Evolutionary conservation across 2,797 vertebrate genomes (phyloP).

Genomic region (Podargus strigoides): DNA sequence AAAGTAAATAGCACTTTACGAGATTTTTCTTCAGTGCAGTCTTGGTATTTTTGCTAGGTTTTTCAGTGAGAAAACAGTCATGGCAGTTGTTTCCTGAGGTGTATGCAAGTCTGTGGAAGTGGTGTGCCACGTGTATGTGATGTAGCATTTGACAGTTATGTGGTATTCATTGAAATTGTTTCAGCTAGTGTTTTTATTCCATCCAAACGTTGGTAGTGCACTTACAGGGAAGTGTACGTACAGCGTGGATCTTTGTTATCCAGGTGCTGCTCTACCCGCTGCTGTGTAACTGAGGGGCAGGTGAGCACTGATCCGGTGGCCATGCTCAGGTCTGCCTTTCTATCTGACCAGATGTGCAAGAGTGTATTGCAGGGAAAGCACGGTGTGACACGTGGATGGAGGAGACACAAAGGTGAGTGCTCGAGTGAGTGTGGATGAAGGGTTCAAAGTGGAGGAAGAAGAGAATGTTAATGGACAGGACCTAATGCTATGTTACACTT

Average conservation of each 20-base stretch:
- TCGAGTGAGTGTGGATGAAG: accelerated
- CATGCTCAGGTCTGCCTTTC: accelerated
- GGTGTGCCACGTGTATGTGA: accelerated
- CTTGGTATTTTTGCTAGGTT: neutral
- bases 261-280: accelerated
- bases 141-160: neutral
- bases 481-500: accelerated
- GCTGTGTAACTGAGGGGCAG: accelerated
- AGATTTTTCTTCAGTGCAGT: neutral
- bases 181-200: neutral
- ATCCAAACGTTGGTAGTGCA: neutral
- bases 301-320: accelerated
- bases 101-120: neutral
- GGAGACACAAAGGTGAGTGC: too few species aligned
- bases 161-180: neutral
- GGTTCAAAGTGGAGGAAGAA: too few species aligned
- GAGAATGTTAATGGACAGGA: accelerated
- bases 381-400: accelerated
- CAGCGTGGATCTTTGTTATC: accelerated
- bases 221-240: accelerated
- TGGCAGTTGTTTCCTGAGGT: neutral
- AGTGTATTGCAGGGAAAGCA: accelerated
- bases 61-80: neutral
- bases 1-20: neutral
- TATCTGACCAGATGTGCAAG: accelerated